A percentile compares a stretch with the other conserved stretches of the same genome.
phyloP scores from a whole-genome alignment of 2,113 vertebrate species.

The Cichladusa arquata region DNA sequence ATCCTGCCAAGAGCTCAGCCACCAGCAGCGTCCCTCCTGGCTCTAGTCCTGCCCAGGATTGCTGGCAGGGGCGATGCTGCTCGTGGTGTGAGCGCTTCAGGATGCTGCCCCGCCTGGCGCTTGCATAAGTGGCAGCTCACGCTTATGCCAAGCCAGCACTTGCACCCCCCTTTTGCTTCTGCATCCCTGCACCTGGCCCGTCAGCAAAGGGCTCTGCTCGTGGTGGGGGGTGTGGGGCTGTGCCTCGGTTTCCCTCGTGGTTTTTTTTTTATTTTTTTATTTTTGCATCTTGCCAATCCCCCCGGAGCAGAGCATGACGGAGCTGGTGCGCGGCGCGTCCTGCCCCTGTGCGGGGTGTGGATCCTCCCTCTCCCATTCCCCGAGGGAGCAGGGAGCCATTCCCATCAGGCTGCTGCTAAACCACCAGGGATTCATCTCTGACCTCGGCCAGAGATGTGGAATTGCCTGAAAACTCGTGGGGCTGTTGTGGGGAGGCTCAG shows the following conservation, averaged over 20 bases:
- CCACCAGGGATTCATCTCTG: not conserved
- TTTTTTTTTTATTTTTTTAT: not conserved
- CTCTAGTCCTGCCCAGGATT: not conserved
- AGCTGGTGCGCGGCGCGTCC: fast-evolving
- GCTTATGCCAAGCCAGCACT: constrained; percentile 47
- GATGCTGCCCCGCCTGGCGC: not conserved
- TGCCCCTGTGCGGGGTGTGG: not conserved
- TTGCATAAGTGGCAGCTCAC: constrained; percentile 21
- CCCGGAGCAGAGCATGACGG: constrained; percentile 12
- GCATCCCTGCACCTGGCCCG: not conserved
- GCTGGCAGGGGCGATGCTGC: not conserved
- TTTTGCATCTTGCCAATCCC: not conserved
- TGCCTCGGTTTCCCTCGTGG: not conserved
- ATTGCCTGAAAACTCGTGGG: not conserved
- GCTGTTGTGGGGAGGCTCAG: not conserved
- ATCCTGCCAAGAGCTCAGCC: constrained; percentile 6
- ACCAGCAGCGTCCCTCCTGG: not conserved
- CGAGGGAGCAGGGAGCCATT: not conserved
- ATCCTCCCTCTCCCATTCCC: not conserved
- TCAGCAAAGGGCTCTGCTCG: not conserved
- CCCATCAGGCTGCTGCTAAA: not conserved
- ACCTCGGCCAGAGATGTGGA: not conserved
- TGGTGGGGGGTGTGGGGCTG: not conserved
- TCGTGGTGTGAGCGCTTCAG: not conserved
- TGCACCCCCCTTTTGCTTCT: not conserved